Percentiles rank a stretch among this genome's conserved stretches.
phyloP scores from a whole-genome alignment of 1,140 invertebrate genomes.

The Microplitis mediator region DNA sequence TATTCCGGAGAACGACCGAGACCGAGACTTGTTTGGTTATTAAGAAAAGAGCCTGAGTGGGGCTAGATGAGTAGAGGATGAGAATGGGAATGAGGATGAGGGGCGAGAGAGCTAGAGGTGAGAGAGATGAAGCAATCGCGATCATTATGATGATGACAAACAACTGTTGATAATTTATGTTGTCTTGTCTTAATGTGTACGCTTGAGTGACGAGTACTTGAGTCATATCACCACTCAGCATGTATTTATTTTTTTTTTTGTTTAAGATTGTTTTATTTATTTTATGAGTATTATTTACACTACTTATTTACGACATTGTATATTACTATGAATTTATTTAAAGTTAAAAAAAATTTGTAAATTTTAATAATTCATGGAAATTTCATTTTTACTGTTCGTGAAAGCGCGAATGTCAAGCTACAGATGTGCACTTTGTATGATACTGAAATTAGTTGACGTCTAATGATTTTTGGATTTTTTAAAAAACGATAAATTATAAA shows the following conservation, averaged over 20 bases:
- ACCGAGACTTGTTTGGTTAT: neutral
- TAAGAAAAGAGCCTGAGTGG: neutral
- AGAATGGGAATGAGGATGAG: neutral
- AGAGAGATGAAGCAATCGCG: too few species aligned
- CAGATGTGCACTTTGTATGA: too few species aligned
- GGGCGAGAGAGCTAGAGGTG: neutral
- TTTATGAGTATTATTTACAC: slow-evolving; percentile 1
- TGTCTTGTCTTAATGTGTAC: neutral
- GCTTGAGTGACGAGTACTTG: slow-evolving; percentile 9
- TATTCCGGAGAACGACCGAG: neutral
- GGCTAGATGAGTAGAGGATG: neutral
- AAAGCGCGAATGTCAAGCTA: too few species aligned
- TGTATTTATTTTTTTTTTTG: neutral
- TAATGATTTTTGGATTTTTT: too few species aligned
- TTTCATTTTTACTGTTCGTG: too few species aligned
- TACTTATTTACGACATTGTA: neutral
- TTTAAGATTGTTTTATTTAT: neutral
- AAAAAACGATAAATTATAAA: too few species aligned
- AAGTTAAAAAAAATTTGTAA: too few species aligned
- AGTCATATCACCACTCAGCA: neutral
- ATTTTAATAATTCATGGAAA: too few species aligned
- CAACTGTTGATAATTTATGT: slow-evolving; percentile 12
- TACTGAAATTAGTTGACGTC: too few species aligned
- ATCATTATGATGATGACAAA: slow-evolving; percentile 15
- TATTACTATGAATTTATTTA: neutral